Evolutionary conservation across 2,113 vertebrate genomes (phyloP), one percentile per base, ranked within the genome.

Genomic region (Rhizomys pruinosus): DNA sequence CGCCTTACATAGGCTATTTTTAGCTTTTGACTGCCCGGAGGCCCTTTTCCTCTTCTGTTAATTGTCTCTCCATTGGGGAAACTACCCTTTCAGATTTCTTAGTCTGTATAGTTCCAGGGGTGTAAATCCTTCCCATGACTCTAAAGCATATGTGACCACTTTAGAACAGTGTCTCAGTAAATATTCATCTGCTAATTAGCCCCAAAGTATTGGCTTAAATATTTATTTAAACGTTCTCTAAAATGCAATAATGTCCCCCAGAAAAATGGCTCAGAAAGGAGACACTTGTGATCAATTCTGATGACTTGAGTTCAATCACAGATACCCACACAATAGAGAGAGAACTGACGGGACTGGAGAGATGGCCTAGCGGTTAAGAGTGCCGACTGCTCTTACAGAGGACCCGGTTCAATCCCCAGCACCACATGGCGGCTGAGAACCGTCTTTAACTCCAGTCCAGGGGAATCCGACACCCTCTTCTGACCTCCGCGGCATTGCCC

Each of bases 51-150:
- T 84, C 57, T 37, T 87, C 34, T 52, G 59, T 22, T 92, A 71
- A 80, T 19, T 47, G 32, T 22, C 64, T 91, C 94, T 84, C 27
- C 63, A 32, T 91, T 66, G 44, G 42, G 73, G 88, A 95, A 95
- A 23, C 23, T 10, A 63, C 13, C 23, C 27, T 87, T 63, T 23
- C 42, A 23, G 66, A 27, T 85, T 42, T 79, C 63, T 81, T 55
- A 64, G 16, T 66, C 22, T 9, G n/a, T 71, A 47, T 88, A 44
- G 3, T 73, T 84, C 73, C 34, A 61, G 12, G 7, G 2, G 15
- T 69, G 29, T 57, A 81, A 57, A 80, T 11, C 10, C 9, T 52
- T 52, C 5, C 5, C 25, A 2, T 76, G n/a, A 27, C 9, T 69
- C 52, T 57, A 81, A 42, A 39, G 0, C 16, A 92, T 9, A 22